Evolutionary conservation across 2,888 invertebrate species (phyloP).

Genomic region (Steromphala cineraria): DNA sequence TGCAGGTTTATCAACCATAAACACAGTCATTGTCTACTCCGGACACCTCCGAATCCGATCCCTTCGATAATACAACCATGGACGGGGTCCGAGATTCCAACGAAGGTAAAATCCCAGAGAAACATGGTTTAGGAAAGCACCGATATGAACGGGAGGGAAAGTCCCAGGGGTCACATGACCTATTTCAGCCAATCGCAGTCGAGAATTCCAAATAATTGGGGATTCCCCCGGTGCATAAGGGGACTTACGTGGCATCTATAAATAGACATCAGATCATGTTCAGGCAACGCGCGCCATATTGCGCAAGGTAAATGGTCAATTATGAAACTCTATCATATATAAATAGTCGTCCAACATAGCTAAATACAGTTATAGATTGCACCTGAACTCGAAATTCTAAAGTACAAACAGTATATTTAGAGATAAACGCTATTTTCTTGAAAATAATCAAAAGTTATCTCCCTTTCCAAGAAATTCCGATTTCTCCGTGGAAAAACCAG

Average conservation of each 20-base stretch:
- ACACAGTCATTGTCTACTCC: not conserved
- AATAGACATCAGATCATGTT: not conserved
- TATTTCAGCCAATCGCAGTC: conserved; percentile 42
- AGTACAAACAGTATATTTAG: not conserved
- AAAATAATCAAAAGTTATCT: not conserved
- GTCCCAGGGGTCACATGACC: conserved; percentile 54
- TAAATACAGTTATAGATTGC: too few relatives aligned
- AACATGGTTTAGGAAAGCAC: conserved; percentile 20
- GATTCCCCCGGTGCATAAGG: conserved; percentile 43
- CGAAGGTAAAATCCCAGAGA: conserved; percentile 13
- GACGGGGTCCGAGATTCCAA: not conserved
- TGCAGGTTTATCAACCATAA: not conserved
- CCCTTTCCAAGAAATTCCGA: not conserved
- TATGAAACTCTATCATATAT: not conserved
- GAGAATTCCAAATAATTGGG: conserved; percentile 33
- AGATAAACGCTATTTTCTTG: not conserved
- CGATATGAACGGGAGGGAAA: conserved; percentile 59
- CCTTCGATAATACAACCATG: not conserved
- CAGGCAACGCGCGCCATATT: not conserved
- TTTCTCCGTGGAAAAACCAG: not conserved
- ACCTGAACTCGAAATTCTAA: too few relatives aligned
- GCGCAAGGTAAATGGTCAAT: not conserved
- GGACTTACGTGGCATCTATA: conserved; percentile 23
- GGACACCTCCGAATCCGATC: not conserved
- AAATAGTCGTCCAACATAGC: too few relatives aligned